A percentile compares a stretch with the other conserved stretches of the same genome.
These are phyloP conservation scores for Mormyrus proboscirostris DNA, from an alignment of 2,797 vertebrate genomes.

Conservation along the genomic window DNA sequence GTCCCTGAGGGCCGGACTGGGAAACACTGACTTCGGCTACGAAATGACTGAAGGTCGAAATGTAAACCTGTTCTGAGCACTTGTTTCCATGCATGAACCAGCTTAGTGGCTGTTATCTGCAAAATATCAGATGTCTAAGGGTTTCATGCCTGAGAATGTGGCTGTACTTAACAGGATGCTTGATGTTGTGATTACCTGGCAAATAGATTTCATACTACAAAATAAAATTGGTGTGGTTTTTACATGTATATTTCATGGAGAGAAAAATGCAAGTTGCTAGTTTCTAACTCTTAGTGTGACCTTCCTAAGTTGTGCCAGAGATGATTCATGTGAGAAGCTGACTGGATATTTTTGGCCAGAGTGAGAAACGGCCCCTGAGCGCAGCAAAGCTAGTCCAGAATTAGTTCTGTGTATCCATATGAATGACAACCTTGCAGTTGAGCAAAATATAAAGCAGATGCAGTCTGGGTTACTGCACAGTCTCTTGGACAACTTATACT, in stretches of 20 bases:
- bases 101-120: constrained; percentile 76
- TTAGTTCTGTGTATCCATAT: background rate
- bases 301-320: background rate
- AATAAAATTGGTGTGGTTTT: constrained; percentile 52
- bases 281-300: background rate
- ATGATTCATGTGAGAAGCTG: background rate
- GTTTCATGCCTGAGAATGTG: constrained; percentile 73
- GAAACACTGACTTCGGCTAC: constrained; percentile 45
- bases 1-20: background rate
- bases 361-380: background rate
- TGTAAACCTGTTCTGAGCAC: constrained; percentile 69
- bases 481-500: constrained; percentile 68
- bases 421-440: background rate
- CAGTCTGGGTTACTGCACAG: constrained; percentile 39
- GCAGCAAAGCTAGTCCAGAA: background rate
- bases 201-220: constrained; percentile 73
- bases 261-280: background rate
- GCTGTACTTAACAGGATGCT: constrained; percentile 66
- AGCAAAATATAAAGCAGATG: background rate
- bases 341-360: background rate
- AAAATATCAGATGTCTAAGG: constrained; percentile 50
- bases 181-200: constrained; percentile 65
- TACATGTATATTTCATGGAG: background rate
- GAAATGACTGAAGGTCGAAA: constrained; percentile 57
- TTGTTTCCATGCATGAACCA: constrained; percentile 70